These are phyloP conservation scores for Polyodon spathula DNA, from an alignment of 2,113 vertebrate species.

Conservation along the genomic window DNA sequence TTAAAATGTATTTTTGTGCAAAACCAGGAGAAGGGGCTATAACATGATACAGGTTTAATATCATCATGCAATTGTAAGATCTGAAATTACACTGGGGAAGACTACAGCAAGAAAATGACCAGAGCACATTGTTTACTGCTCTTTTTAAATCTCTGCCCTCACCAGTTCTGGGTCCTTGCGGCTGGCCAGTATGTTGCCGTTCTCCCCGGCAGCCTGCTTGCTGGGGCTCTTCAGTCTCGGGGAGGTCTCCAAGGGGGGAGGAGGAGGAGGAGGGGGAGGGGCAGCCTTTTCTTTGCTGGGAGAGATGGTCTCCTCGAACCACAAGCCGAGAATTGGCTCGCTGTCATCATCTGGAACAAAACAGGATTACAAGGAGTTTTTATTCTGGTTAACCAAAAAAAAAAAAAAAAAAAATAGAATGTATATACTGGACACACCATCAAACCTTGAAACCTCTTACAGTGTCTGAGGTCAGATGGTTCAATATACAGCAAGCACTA, in stretches of 20 bases:
- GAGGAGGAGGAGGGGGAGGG: constrained; percentile 79
- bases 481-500: neutral
- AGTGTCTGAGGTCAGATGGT: neutral
- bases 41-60: no score
- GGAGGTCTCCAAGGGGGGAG: constrained; percentile 83
- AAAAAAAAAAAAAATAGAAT: neutral
- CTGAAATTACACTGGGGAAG: no score
- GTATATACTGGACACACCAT: neutral
- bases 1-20: no score
- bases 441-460: neutral
- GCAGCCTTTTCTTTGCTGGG: constrained; percentile 91
- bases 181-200: constrained; percentile 92
- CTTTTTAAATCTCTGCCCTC: constrained; percentile 22
- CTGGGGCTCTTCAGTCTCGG: constrained; percentile 88
- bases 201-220: constrained; percentile 80
- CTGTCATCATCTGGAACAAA: constrained; percentile 82
- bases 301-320: constrained; percentile 98
- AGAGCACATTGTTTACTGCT: neutral
- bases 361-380: neutral
- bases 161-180: constrained; percentile 96
- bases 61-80: no score
- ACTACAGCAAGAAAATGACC: no score
- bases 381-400: neutral
- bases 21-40: no score
- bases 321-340: constrained; percentile 93